Evolutionary conservation across 2,888 invertebrate species (phyloP).

Genomic region (Andrena camellia): DNA sequence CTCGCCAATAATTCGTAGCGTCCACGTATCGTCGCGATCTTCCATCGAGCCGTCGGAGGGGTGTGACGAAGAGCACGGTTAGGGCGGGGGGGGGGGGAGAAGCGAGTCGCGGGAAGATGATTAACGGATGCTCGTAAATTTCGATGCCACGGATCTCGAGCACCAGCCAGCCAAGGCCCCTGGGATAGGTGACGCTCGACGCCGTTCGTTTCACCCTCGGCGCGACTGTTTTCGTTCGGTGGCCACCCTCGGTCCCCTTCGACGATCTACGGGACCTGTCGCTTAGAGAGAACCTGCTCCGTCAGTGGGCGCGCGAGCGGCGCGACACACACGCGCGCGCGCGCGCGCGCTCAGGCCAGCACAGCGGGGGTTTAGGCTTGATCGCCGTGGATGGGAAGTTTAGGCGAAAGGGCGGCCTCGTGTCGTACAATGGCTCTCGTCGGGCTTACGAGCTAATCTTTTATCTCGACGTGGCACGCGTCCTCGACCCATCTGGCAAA

Average conservation of each 20-base stretch:
- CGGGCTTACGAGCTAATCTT: slow-evolving; percentile 79
- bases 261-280: slow-evolving; percentile 73
- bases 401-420: slow-evolving; percentile 38
- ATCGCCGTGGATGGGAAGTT: slow-evolving; percentile 33
- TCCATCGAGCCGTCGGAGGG: background rate
- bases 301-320: background rate
- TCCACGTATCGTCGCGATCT: background rate
- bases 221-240: slow-evolving; percentile 27
- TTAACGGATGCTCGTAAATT: slow-evolving; percentile 58
- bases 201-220: slow-evolving; percentile 16
- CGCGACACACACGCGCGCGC: slow-evolving; percentile 63
- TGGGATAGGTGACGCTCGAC: slow-evolving; percentile 55
- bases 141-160: slow-evolving; percentile 45
- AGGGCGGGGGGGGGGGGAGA: too few relatives aligned
- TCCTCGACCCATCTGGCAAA: slow-evolving; percentile 82
- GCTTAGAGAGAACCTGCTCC: slow-evolving; percentile 70
- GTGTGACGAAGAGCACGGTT: background rate
- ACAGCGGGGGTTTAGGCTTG: slow-evolving; percentile 3
- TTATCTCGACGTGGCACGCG: slow-evolving; percentile 83
- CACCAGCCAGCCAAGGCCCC: slow-evolving; percentile 23
- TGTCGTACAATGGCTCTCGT: slow-evolving; percentile 76
- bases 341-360: slow-evolving; percentile 2
- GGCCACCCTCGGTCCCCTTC: slow-evolving; percentile 27
- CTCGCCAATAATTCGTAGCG: background rate
- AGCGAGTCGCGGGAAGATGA: slow-evolving; percentile 40